Conservation (phyloP, 2,888 invertebrate genomes). For the Itoplectis maculator region DNA sequence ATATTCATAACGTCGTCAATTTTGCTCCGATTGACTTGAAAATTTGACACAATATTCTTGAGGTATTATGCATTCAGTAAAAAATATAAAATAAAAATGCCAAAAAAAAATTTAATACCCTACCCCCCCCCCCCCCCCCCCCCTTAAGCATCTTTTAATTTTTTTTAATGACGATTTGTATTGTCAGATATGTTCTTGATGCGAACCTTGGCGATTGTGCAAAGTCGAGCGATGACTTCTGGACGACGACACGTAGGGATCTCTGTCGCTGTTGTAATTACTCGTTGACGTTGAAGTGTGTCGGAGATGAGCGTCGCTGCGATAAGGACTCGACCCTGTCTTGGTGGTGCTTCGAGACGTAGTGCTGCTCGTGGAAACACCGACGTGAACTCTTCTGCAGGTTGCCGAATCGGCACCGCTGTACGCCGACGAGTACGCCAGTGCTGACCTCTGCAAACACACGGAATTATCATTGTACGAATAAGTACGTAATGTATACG, state of each 20-base stretch:
- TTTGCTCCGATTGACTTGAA: no score
- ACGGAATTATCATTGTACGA: background rate
- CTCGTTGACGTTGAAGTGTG: slow-evolving; percentile 95
- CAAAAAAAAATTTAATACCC: no score
- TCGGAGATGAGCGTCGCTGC: slow-evolving; percentile 93
- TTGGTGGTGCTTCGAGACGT: slow-evolving; percentile 97
- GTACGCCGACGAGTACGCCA: slow-evolving; percentile 94
- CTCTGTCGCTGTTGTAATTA: slow-evolving; percentile 89
- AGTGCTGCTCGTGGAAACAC: slow-evolving; percentile 97
- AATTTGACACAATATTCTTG: no score
- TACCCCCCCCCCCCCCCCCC: no score
- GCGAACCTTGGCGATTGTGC: slow-evolving; percentile 78
- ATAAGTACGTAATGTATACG: no score
- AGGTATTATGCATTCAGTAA: background rate
- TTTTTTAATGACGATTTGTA: no score
- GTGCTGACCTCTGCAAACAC: slow-evolving; percentile 89
- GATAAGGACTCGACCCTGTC: slow-evolving; percentile 96
- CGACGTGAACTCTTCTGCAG: slow-evolving; percentile 91
- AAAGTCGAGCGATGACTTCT: slow-evolving; percentile 78
- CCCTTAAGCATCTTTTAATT: no score
- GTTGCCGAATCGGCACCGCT: slow-evolving; percentile 88
- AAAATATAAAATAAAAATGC: background rate
- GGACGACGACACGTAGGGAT: slow-evolving; percentile 81
- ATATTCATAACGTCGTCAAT: no score
- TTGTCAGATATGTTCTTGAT: no score